Conservation (phyloP, 1,140 invertebrate genomes). For the Drosophila kurseongensis region DNA sequence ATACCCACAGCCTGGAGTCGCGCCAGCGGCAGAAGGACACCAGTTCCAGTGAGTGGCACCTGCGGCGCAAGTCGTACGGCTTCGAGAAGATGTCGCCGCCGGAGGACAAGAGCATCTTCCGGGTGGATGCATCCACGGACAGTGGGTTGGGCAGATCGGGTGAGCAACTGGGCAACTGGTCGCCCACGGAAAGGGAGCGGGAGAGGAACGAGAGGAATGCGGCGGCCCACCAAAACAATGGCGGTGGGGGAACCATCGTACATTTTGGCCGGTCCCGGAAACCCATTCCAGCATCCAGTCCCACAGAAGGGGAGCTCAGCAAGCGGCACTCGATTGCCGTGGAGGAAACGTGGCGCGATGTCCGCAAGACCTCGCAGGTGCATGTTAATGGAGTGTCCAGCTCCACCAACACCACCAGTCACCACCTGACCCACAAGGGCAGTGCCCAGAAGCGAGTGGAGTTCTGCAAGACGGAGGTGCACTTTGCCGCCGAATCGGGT, state of each 20-base stretch:
- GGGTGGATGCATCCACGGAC: conserved; percentile 89
- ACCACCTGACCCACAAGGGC: conserved; percentile 34
- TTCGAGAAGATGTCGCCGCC: conserved; percentile 88
- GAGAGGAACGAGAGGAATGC: conserved; percentile 6
- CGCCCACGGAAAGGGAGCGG: conserved; percentile 64
- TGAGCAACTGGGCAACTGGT: conserved; percentile 87
- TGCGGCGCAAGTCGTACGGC: conserved; percentile 89
- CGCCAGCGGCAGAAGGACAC: conserved; percentile 84
- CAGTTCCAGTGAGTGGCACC: conserved; percentile 87
- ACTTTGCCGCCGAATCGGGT: conserved; percentile 93
- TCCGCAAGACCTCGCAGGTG: conserved; percentile 81
- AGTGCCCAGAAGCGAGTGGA: conserved; percentile 89
- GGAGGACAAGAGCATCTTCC: conserved; percentile 85
- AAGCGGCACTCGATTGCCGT: conserved; percentile 87
- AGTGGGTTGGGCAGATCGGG: conserved; percentile 89
- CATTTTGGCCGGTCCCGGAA: conserved; percentile 59
- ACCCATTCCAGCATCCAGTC: conserved; percentile 9
- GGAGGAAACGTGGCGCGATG: conserved; percentile 86
- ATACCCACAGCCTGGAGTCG: conserved; percentile 87
- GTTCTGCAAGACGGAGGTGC: conserved; percentile 94
- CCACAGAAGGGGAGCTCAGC: conserved; percentile 70
- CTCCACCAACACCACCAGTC: conserved; percentile 79
- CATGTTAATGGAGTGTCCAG: conserved; percentile 63
- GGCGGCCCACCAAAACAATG: conserved; percentile 10
- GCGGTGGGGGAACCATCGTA: conserved; percentile 66